Conservation (phyloP, 2,888 invertebrate genomes). For the Sphaeridia pumilis region DNA sequence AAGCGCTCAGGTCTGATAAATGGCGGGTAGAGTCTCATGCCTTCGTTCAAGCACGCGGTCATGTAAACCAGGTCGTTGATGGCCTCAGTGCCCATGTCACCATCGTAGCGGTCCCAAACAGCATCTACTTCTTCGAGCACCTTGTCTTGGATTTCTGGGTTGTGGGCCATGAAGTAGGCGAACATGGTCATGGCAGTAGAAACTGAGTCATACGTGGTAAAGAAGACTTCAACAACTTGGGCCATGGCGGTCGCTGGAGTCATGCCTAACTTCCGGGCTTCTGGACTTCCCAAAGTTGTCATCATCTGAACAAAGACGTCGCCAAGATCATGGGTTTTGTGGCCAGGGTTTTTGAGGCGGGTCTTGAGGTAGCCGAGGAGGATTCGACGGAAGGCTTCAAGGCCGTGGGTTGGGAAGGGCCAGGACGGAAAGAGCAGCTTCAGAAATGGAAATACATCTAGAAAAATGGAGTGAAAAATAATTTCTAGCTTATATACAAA, state of each 20-base stretch:
- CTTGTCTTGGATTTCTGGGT: constrained; percentile 20
- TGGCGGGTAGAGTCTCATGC: constrained; percentile 20
- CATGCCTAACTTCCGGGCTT: constrained; percentile 22
- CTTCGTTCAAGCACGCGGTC: constrained; percentile 23
- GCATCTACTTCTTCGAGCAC: constrained; percentile 24
- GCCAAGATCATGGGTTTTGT: constrained; percentile 18
- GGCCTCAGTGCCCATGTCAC: constrained; percentile 21
- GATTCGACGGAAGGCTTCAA: not conserved
- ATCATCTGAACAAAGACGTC: constrained; percentile 20
- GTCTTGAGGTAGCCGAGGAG: constrained; percentile 12
- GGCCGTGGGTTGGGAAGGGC: constrained; percentile 8
- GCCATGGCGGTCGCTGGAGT: constrained; percentile 23
- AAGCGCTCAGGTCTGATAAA: constrained; percentile 25
- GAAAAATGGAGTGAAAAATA: no score
- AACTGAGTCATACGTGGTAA: constrained; percentile 29
- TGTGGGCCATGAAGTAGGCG: constrained; percentile 17
- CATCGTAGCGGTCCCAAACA: constrained; percentile 17
- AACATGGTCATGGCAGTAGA: constrained; percentile 15
- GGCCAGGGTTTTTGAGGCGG: constrained; percentile 6
- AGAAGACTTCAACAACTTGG: constrained; percentile 30
- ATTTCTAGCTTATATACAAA: no score
- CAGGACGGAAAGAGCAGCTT: constrained; percentile 18
- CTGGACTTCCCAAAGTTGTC: constrained; percentile 14
- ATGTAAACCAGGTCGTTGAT: constrained; percentile 20
- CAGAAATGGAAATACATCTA: constrained; percentile 14